phyloP scores from a whole-genome alignment of 2,888 invertebrate species.

The Eucriotettix oculatus region DNA sequence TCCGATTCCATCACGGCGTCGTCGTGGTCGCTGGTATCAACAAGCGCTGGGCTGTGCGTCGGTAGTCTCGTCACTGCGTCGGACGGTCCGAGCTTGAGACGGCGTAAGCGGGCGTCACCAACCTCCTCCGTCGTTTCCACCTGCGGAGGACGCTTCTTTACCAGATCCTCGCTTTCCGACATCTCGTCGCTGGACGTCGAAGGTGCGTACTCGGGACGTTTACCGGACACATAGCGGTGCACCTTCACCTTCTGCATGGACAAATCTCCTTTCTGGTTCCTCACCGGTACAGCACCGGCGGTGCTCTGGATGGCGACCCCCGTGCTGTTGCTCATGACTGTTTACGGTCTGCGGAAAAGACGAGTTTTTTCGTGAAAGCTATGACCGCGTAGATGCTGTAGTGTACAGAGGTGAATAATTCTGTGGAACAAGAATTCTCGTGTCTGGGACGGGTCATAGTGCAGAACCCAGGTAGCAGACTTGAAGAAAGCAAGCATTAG shows the following conservation, averaged over 20 bases:
- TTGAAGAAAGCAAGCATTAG: too few species aligned
- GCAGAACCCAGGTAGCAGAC: too few species aligned
- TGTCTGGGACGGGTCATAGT: too few species aligned
- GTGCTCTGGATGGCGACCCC: constrained; percentile 61
- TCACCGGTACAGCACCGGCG: constrained; percentile 89
- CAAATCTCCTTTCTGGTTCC: constrained; percentile 95
- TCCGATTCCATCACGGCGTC: background rate
- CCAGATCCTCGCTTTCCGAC: constrained; percentile 24
- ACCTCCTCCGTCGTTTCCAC: background rate
- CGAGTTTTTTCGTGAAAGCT: too few species aligned
- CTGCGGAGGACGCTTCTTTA: background rate
- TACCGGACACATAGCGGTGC: constrained; percentile 93
- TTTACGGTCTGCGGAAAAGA: too few species aligned
- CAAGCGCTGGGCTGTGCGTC: background rate
- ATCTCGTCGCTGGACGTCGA: constrained; percentile 71
- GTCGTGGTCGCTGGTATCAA: background rate
- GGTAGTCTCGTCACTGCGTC: too few species aligned
- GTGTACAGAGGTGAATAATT: too few species aligned
- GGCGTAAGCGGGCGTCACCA: background rate
- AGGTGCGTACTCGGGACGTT: constrained; percentile 90
- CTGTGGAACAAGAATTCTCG: too few species aligned
- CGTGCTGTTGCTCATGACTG: too few species aligned
- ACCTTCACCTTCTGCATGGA: constrained; percentile 99
- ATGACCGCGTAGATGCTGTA: too few species aligned
- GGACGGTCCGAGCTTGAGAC: background rate